Percentiles rank a stretch among this genome's conserved stretches.
phyloP scores from a whole-genome alignment of 2,797 vertebrate genomes.

The Gorsachius magnificus region DNA sequence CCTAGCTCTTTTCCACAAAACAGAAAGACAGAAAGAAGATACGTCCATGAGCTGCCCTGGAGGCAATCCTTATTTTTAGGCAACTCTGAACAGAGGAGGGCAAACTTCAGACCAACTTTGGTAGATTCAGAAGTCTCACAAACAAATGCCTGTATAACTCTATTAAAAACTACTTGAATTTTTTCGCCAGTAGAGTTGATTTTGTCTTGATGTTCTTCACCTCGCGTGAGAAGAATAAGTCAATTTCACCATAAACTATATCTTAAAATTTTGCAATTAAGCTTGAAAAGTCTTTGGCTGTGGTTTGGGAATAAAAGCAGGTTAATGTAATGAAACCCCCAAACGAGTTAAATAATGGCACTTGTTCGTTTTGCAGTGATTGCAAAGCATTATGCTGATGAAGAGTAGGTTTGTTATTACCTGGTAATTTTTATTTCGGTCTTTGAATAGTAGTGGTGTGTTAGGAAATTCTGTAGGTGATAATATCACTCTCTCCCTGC shows the following conservation, averaged over 20 bases:
- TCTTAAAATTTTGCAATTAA: background rate
- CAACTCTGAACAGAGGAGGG: background rate
- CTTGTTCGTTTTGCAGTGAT: slow-evolving; percentile 72
- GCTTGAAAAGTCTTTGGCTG: background rate
- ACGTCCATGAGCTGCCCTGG: background rate
- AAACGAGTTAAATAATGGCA: slow-evolving; percentile 47
- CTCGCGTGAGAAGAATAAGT: background rate
- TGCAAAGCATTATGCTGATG: slow-evolving; percentile 58
- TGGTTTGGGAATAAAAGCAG: background rate
- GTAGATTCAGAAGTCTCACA: background rate
- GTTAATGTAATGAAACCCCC: background rate
- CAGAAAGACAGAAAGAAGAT: background rate
- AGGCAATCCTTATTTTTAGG: slow-evolving; percentile 10
- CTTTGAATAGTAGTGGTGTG: slow-evolving; percentile 41
- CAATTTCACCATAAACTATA: background rate
- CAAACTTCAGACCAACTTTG: background rate
- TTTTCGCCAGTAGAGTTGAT: background rate
- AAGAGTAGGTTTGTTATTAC: slow-evolving; percentile 67
- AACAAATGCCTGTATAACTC: background rate
- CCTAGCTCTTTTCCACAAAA: background rate
- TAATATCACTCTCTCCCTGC: slow-evolving; percentile 23
- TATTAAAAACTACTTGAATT: background rate
- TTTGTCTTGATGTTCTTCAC: background rate
- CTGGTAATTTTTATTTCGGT: slow-evolving; percentile 58
- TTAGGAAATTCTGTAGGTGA: slow-evolving; percentile 45